These are phyloP conservation scores for Oscheius myriophilus DNA, from an alignment of 2,888 invertebrate genomes.

Conservation along the genomic window DNA sequence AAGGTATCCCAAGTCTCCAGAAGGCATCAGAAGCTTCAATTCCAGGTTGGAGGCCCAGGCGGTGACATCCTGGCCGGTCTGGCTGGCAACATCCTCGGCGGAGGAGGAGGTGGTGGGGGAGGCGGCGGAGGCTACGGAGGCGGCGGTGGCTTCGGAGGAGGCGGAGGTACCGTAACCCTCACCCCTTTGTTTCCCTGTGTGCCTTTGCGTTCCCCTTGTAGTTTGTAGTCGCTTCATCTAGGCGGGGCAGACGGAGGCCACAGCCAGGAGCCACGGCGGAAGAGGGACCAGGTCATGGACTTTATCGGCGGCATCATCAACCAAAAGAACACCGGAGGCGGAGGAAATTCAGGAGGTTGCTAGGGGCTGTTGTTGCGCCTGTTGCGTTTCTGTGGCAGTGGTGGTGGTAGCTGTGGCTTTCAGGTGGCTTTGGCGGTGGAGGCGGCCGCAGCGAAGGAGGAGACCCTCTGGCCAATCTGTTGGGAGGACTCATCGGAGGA, in stretches of 20 bases:
- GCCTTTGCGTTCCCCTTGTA: constrained; percentile 3
- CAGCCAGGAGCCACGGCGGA: constrained; percentile 30
- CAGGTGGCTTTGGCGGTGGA: constrained; percentile 31
- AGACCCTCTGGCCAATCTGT: constrained; percentile 35
- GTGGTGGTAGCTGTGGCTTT: constrained; percentile 31
- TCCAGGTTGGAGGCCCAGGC: constrained; percentile 57
- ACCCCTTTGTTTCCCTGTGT: constrained; percentile 2
- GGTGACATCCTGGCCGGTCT: constrained; percentile 65
- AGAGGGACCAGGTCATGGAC: constrained; percentile 50
- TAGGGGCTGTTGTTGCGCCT: not conserved
- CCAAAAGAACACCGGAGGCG: constrained; percentile 26
- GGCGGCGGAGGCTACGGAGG: constrained; percentile 38
- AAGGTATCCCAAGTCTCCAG: constrained; percentile 43
- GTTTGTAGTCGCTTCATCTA: constrained; percentile 6
- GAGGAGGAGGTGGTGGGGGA: constrained; percentile 53
- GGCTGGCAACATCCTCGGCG: constrained; percentile 62
- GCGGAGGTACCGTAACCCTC: not conserved
- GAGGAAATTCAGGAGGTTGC: constrained; percentile 32
- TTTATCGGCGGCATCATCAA: constrained; percentile 46
- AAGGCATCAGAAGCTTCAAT: not conserved
- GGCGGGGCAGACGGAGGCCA: constrained; percentile 1
- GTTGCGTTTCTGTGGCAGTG: constrained; percentile 22
- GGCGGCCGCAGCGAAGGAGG: constrained; percentile 36
- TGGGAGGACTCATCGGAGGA: constrained; percentile 45
- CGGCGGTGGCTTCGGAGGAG: constrained; percentile 15